Evolutionary conservation across 2,888 invertebrate species (phyloP), one percentile per base, ranked within the genome.

Genomic region (Eumerus sabulonum): DNA sequence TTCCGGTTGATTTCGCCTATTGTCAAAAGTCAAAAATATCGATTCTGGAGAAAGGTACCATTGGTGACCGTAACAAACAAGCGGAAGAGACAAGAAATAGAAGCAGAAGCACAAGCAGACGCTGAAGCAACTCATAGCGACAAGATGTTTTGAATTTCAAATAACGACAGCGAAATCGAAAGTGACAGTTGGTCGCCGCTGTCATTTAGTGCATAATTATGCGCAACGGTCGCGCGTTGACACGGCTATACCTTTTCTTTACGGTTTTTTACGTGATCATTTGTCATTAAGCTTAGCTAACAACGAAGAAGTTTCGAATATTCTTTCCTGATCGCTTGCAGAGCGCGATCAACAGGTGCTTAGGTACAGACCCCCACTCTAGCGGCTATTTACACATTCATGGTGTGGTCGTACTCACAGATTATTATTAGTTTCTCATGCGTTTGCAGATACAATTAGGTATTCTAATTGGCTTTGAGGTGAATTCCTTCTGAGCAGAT

Each of bases 401-500:
- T 27, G 27, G 2, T 27, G 27, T 7, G 27, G 27, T 27, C 27
- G 27, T 27, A 27, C 27, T 27, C 27, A 7, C 7, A 27, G 7
- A 27, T 27, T 27, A 67, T 77, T 72, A 57, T 18, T 19, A 57
- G 62, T 77, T 67, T 73, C 73, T 62, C 67, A 67, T 67, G 73
- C 72, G 76, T 67, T 77, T 72, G 35, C 45, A 73, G 66, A 48
- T 59, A 68, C 63, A 73, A 73, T 72, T 67, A 73, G 53, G 44
- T 27, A 77, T 67, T 72, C 50, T 59, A 63, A 73, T 63, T 77
- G 72, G 67, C 17, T 12, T 14, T 16, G 14, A 18, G 45, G 62
- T 9, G 38, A 56, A 76, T 72, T 72, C 59, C 35, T 60, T 54
- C 44, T 36, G 19, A 53, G 35, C 63, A 14, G 51, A 17, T 56